These are phyloP conservation scores for Tokudaia tokunoshimensis DNA, from an alignment of 2,797 vertebrate genomes.

Conservation along the genomic window DNA sequence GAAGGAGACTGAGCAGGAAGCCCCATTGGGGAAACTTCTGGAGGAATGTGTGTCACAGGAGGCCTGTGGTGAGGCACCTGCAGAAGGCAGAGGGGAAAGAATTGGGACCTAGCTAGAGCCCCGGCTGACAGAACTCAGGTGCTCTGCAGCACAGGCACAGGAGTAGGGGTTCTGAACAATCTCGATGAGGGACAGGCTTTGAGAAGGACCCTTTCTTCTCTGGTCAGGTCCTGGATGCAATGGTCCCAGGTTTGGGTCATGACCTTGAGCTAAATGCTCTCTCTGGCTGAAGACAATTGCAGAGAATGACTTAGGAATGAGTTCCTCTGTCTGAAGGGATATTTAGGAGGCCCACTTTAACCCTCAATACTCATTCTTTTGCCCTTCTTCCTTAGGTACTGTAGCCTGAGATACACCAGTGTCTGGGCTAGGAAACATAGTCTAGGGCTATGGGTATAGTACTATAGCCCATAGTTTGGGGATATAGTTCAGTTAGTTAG, in stretches of 20 bases:
- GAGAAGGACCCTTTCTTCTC: background rate
- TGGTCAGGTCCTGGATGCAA: background rate
- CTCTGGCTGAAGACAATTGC: background rate
- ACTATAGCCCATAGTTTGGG: too few species aligned
- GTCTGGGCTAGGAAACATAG: background rate
- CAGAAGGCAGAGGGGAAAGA: background rate
- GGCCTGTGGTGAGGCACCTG: background rate
- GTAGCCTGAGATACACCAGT: background rate
- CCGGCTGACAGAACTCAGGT: background rate
- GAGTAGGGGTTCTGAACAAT: background rate
- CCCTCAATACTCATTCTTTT: background rate
- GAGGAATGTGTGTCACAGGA: background rate
- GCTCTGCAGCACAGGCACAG: background rate
- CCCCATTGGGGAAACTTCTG: background rate
- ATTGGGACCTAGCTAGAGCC: background rate
- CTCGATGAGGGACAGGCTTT: background rate
- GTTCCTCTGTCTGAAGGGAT: background rate
- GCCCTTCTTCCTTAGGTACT: background rate
- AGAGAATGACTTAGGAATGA: background rate
- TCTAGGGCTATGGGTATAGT: background rate
- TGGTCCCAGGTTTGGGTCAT: background rate
- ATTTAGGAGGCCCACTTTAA: background rate
- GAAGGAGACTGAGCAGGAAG: background rate
- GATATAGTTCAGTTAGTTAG: background rate
- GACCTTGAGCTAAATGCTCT: background rate